These are phyloP conservation scores for Pediacus dermestoides DNA, from an alignment of 2,888 invertebrate species.

Conservation along the genomic window DNA sequence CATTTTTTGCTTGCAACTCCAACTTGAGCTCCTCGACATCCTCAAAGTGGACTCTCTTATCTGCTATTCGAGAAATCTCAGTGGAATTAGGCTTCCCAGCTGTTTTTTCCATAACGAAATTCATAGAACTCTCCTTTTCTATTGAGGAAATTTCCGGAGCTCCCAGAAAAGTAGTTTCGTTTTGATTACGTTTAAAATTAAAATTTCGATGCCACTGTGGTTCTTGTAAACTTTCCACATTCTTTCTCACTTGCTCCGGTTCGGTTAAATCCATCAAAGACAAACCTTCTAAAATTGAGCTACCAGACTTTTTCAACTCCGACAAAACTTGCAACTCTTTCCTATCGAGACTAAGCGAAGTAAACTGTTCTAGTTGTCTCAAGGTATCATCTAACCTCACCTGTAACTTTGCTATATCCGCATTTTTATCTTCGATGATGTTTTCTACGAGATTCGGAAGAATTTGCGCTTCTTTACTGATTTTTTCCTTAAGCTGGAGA, in stretches of 20 bases:
- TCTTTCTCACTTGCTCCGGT: conserved; percentile 50
- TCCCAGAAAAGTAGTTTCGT: conserved; percentile 20
- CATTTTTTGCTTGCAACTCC: conserved; percentile 58
- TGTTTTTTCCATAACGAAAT: no score
- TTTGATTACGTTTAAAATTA: conserved; percentile 15
- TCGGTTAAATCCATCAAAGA: conserved; percentile 72
- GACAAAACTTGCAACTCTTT: conserved; percentile 53
- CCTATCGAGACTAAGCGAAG: conserved; percentile 60
- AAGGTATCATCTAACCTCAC: conserved; percentile 57
- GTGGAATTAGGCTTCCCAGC: conserved; percentile 45
- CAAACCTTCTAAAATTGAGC: conserved; percentile 68
- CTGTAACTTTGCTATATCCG: conserved; percentile 62
- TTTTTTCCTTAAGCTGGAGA: conserved; percentile 48
- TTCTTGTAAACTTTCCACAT: conserved; percentile 40
- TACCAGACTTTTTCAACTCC: conserved; percentile 58
- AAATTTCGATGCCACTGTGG: conserved; percentile 25
- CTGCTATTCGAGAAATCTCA: conserved; percentile 35
- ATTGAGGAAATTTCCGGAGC: conserved; percentile 26
- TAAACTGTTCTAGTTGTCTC: conserved; percentile 52
- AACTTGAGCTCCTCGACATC: conserved; percentile 47
- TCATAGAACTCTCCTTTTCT: no score
- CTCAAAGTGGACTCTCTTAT: conserved; percentile 51
- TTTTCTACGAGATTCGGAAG: conserved; percentile 57
- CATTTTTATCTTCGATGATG: conserved; percentile 66
- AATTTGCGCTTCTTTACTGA: conserved; percentile 51